Base-by-base conservation (phyloP, 2,113 vertebrate genomes). In the Recurvirostra avosetta region DNA sequence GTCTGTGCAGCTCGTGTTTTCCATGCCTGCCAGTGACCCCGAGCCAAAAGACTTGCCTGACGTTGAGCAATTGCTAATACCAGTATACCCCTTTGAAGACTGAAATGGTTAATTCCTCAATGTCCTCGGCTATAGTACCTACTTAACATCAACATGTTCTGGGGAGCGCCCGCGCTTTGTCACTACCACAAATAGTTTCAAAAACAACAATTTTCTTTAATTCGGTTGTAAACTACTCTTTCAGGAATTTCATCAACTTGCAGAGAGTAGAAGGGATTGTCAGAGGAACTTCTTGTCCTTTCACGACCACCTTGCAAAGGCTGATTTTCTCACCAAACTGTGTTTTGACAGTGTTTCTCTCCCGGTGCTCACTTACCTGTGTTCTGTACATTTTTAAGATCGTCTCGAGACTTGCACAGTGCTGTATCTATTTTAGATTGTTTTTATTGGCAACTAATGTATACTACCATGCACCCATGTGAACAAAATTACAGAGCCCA, bases 401-500 rank as follows among this genome's bases (percentile, higher is more conserved):
- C 59, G 1, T 88, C 93, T 95, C 7, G 10, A 92, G 92, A 84
- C 79, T 89, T 67, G 81, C 83, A 94, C 50, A 66, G 81, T 34
- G 82, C 75, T 55, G 34, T 73, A 79, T 88, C 94, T 91, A 84
- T 91, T 94, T 94, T 86, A 68, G 81, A 68, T 80, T 96, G 81
- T 91, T 96, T 97, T 95, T 86, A 53, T 63, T 97, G 97, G 95
- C 93, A 94, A 58, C 68, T 75, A 20, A 8, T 7, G 6, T 45
- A 71, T 30, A 78, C 88, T 84, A 81, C 91, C 77, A 72, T 40
- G 86, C 65, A 79, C 90, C 92, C 95, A 95, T 22, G 14, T 95
- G 94, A 73, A 86, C 65, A 75, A 92, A 95, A 96, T 95, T 94
- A 94, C 89, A 97, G 94, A 91, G 77, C 94, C 86, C 8, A 21